phyloP scores from a whole-genome alignment of 2,888 invertebrate species.

The Platerodrilus igneus region DNA sequence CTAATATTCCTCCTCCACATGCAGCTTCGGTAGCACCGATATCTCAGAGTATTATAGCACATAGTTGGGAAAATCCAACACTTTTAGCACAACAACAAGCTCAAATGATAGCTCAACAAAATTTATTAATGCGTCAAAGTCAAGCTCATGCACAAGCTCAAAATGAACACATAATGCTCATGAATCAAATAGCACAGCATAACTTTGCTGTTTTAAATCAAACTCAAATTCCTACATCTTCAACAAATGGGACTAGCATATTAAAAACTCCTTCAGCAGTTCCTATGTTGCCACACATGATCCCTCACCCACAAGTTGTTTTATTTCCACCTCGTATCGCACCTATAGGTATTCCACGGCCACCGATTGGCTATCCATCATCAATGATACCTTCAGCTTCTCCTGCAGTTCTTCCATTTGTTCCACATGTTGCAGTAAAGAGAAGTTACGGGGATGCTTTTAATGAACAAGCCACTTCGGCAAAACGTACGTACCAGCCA shows the following conservation, averaged over 20 bases:
- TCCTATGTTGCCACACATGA: constrained; percentile 42
- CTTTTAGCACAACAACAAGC: constrained; percentile 54
- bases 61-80: constrained; percentile 45
- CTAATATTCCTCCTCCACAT: constrained; percentile 49
- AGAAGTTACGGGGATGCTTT: constrained; percentile 47
- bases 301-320: constrained; percentile 33
- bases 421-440: constrained; percentile 43
- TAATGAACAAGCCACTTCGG: constrained; percentile 40
- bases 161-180: constrained; percentile 46
- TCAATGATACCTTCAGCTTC: constrained; percentile 34
- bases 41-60: constrained; percentile 41
- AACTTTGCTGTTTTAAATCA: constrained; percentile 43
- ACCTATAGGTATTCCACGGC: constrained; percentile 31
- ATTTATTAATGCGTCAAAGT: constrained; percentile 61
- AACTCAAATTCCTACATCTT: constrained; percentile 20
- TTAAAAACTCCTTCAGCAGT: constrained; percentile 42
- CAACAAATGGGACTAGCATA: constrained; percentile 30
- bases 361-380: constrained; percentile 33
- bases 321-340: constrained; percentile 27
- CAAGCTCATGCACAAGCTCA: constrained; percentile 55
- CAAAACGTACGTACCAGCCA: constrained; percentile 43
- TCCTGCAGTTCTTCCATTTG: constrained; percentile 36
- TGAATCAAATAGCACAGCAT: constrained; percentile 46
- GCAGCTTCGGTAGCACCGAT: constrained; percentile 39
- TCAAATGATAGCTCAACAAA: constrained; percentile 65